phyloP scores from a whole-genome alignment of 2,797 vertebrate genomes.

The Chromobotia macracanthus region DNA sequence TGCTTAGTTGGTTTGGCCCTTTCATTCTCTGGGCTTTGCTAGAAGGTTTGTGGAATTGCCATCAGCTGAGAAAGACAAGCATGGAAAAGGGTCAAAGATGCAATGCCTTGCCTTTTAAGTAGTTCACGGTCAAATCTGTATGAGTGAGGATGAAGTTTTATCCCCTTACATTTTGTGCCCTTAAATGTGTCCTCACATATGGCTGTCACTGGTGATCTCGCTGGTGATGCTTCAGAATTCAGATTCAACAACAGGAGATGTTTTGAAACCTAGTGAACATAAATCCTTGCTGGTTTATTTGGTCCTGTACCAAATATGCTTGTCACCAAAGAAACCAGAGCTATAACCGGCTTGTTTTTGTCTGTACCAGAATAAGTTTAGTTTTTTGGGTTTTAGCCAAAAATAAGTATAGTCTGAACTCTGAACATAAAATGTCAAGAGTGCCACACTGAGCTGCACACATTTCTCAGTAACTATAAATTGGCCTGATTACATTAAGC shows the following conservation, averaged over 20 bases:
- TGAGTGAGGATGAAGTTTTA: not conserved
- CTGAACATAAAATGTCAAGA: not conserved
- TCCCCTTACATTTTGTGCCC: not conserved
- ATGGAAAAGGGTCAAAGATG: not conserved
- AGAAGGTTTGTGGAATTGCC: not conserved
- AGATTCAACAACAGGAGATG: not conserved
- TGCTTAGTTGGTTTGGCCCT: conserved; percentile 12
- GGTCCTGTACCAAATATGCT: conserved; percentile 29
- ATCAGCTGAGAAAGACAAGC: conserved; percentile 2
- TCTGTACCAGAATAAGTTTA: conserved; percentile 38
- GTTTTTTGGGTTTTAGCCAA: conserved; percentile 19
- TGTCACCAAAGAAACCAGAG: not conserved
- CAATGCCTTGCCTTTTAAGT: not conserved
- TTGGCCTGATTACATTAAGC: not conserved
- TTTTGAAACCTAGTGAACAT: not conserved
- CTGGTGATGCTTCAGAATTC: not conserved
- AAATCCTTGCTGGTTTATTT: not conserved
- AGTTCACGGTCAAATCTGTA: not conserved
- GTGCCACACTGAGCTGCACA: not conserved
- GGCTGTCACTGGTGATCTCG: not conserved
- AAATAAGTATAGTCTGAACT: not conserved
- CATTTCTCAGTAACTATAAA: conserved; percentile 1
- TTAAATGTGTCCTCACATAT: not conserved
- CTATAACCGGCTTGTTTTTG: conserved; percentile 48
- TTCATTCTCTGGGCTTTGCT: not conserved